Conservation (phyloP, 2,113 vertebrate genomes). For the Passer montanus region DNA sequence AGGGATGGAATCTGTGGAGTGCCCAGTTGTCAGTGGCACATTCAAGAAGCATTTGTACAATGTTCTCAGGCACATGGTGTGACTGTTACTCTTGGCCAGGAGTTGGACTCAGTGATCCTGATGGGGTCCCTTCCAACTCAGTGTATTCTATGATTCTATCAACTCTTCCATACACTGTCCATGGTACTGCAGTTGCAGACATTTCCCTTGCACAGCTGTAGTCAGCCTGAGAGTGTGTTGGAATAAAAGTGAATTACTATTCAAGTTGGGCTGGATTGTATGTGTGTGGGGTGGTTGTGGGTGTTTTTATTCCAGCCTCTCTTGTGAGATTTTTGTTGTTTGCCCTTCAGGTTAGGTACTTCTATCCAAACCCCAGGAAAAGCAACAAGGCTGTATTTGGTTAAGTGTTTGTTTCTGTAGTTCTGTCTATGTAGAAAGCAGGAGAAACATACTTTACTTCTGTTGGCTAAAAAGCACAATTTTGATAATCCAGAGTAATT, state of each 20-base stretch:
- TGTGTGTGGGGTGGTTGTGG: background rate
- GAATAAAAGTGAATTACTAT: background rate
- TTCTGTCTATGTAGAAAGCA: background rate
- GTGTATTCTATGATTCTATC: background rate
- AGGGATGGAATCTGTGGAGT: background rate
- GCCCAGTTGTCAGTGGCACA: background rate
- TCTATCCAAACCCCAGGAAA: background rate
- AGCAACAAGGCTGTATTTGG: rapidly evolving
- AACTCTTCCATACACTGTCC: slow-evolving; percentile 42
- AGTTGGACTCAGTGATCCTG: background rate
- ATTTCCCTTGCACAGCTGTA: background rate
- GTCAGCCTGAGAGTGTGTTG: background rate
- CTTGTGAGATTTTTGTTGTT: background rate
- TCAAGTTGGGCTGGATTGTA: background rate
- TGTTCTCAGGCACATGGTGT: background rate
- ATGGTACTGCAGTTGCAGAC: slow-evolving; percentile 53
- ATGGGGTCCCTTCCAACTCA: background rate
- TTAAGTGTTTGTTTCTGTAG: background rate
- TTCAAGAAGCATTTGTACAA: background rate
- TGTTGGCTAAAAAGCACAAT: background rate
- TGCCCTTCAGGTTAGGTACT: background rate
- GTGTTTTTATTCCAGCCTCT: background rate
- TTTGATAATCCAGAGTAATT: background rate
- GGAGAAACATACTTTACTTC: background rate
- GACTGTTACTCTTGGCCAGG: background rate